Evolutionary conservation across 2,797 vertebrate genomes (phyloP).

Genomic region (Urosaurus nigricauda): DNA sequence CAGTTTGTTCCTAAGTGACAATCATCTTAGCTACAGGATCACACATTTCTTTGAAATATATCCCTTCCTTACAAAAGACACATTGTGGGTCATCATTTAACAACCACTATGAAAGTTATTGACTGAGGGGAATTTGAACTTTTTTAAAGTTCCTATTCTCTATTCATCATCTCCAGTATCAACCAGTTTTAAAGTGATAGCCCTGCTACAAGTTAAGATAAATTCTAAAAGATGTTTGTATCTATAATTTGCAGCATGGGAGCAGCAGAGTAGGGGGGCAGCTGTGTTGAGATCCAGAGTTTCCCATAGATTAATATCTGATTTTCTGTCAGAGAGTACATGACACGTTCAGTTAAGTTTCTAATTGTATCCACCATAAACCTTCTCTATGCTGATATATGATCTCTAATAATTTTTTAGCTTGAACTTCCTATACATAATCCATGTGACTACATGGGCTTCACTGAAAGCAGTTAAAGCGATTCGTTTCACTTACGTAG

Average conservation of each 20-base stretch:
- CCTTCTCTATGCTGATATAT: slow-evolving; percentile 79
- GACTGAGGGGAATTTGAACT: slow-evolving; percentile 71
- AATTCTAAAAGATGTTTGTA: slow-evolving; percentile 79
- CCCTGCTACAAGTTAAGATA: slow-evolving; percentile 81
- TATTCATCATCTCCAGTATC: slow-evolving; percentile 80
- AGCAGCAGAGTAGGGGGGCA: slow-evolving; percentile 76
- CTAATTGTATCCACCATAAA: slow-evolving; percentile 84
- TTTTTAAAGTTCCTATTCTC: slow-evolving; percentile 73
- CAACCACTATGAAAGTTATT: slow-evolving; percentile 74
- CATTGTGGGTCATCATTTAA: slow-evolving; percentile 68
- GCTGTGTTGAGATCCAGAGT: slow-evolving; percentile 79
- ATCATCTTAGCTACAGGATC: not conserved
- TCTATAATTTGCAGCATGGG: slow-evolving; percentile 73
- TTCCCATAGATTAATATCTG: slow-evolving; percentile 82
- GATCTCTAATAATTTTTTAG: slow-evolving; percentile 80
- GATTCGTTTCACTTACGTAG: slow-evolving; percentile 83
- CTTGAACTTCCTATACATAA: slow-evolving; percentile 82
- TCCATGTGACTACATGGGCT: slow-evolving; percentile 81
- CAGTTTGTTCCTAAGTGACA: too few relatives aligned
- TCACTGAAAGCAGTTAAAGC: slow-evolving; percentile 78
- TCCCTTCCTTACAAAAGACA: slow-evolving; percentile 50
- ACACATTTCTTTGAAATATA: slow-evolving; percentile 23
- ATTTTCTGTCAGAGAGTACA: slow-evolving; percentile 81
- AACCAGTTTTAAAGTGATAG: slow-evolving; percentile 84
- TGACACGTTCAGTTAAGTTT: slow-evolving; percentile 81